Evolutionary conservation across 1,140 invertebrate species (phyloP), one percentile per base, ranked within the genome.

Genomic region (Tetramorium alpestre): DNA sequence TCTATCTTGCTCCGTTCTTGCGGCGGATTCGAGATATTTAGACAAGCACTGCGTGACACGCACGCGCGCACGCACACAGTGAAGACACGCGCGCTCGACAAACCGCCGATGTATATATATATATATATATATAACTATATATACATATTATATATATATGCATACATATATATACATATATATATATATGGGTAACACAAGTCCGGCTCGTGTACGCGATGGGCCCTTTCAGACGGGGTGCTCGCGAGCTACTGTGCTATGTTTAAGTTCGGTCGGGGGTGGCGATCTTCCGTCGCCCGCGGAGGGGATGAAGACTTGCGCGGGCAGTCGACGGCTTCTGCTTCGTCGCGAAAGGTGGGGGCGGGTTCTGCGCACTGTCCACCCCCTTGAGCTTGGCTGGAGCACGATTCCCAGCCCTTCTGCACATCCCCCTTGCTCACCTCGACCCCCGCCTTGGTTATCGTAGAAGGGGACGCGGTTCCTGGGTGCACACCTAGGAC

Each of bases 351-450:
- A 92, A 93, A 94, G 91, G 94, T 93, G 94, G 94, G 94, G 94
- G 95, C 94, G 94, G 95, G 94, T 94, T 93, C 94, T 95, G 94
- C 93, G 94, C 94, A 95, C 93, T 94, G 93, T 95, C 95, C 94
- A 95, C 93, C 94, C 94, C 94, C 94, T 91, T 88, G 87, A 91
- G 91, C 88, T 90, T 87, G 86, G 75, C 88, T 81, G 90, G 88
- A 92, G 88, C 90, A 90, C 91, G 90, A 92, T 91, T 93, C 92
- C 91, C 90, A 87, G 89, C 93, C 92, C 92, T 92, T 92, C 92
- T 90, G 88, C 88, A 88, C 91, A 84, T 89, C 88, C 90, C 80
- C 86, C 86, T 85, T 64, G 67, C 84, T 89, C 89, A 72, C 87
- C 89, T 92, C 73, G 10, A 54, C 85, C 89, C 69, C 62, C 69